Conservation (phyloP, 2,113 vertebrate species). For the Mus pahari region DNA sequence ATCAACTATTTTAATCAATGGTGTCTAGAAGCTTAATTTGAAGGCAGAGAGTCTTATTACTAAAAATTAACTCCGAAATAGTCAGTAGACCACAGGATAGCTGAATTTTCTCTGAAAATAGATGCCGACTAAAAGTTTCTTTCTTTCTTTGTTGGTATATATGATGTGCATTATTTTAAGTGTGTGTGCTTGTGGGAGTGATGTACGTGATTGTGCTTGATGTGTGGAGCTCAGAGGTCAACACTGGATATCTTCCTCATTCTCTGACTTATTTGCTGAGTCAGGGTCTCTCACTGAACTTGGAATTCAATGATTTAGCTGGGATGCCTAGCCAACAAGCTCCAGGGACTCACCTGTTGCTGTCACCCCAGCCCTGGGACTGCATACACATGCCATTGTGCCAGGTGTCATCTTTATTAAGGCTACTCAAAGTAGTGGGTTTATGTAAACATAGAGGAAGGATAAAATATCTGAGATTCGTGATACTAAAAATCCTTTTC, state of each 20-base stretch:
- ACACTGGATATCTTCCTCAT: not conserved
- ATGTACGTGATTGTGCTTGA: not conserved
- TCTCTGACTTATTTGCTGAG: not conserved
- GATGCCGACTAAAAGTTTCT: not conserved
- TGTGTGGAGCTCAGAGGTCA: not conserved
- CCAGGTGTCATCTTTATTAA: constrained; percentile 36
- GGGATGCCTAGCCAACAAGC: too few relatives aligned
- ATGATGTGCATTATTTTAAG: not conserved
- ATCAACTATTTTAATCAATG: constrained; percentile 78
- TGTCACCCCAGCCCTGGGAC: not conserved
- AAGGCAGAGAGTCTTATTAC: constrained; percentile 62
- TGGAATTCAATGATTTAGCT: not conserved
- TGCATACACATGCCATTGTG: not conserved
- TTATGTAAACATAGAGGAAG: constrained; percentile 23
- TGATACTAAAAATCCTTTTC: constrained; percentile 42
- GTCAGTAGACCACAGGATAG: constrained; percentile 10
- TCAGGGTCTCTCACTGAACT: not conserved
- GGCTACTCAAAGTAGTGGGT: not conserved
- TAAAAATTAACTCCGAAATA: constrained; percentile 57
- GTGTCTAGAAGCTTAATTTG: constrained; percentile 60
- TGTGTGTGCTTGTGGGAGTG: not conserved
- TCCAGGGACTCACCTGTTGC: too few relatives aligned
- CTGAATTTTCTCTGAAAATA: constrained; percentile 36
- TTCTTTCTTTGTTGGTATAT: not conserved
- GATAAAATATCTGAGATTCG: constrained; percentile 19